phyloP scores from a whole-genome alignment of 2,888 invertebrate species.

The Cosmorhoe ocellata region DNA sequence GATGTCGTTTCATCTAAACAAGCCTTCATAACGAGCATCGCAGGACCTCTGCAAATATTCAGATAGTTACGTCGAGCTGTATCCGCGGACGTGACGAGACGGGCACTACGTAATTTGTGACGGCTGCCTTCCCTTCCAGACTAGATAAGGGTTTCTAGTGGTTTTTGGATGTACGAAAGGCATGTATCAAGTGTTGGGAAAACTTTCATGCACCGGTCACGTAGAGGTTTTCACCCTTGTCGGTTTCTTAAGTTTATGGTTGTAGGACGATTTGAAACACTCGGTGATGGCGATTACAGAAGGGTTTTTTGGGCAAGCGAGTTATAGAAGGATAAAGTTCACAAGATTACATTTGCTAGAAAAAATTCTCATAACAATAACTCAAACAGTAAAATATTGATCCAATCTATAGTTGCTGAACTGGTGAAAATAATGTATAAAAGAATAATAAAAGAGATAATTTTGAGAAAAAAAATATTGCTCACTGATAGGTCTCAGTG shows the following conservation, averaged over 20 bases:
- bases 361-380: no score
- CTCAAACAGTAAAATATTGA: no score
- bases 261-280: constrained; percentile 9
- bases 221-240: constrained; percentile 13
- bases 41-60: constrained; percentile 27
- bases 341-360: no score
- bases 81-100: constrained; percentile 30
- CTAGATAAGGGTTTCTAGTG: constrained; percentile 31
- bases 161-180: constrained; percentile 8
- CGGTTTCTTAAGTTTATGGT: constrained; percentile 11
- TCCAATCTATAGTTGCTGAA: no score
- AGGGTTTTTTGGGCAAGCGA: background rate
- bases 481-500: no score
- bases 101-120: constrained; percentile 31
- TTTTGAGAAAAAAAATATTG: no score
- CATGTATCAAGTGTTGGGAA: constrained; percentile 11
- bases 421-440: no score
- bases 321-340: background rate
- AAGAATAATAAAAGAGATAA: no score
- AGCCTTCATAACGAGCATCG: constrained; percentile 19
- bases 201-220: constrained; percentile 15
- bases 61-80: constrained; percentile 28
- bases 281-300: background rate
- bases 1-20: constrained; percentile 25
- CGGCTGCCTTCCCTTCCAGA: constrained; percentile 25